These are phyloP conservation scores for Drosophila borealis DNA, from an alignment of 2,888 invertebrate genomes.

Conservation along the genomic window DNA sequence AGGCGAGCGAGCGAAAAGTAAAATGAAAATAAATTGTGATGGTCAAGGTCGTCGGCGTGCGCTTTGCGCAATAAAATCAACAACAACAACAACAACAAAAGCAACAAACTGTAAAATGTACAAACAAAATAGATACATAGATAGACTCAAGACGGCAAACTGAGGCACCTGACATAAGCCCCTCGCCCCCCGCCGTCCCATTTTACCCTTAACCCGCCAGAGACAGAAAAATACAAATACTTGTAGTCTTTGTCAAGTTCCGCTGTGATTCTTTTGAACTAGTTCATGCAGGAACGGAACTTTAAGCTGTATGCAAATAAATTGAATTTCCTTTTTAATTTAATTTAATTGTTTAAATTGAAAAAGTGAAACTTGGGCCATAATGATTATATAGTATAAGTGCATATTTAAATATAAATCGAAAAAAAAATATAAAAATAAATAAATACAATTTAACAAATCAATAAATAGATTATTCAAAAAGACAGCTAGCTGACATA, in stretches of 20 bases:
- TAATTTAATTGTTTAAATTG: not conserved
- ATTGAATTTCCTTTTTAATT: not conserved
- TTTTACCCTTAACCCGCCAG: too few species aligned
- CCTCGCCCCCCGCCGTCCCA: too few species aligned
- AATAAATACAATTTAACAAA: too few species aligned
- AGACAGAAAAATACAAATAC: too few species aligned
- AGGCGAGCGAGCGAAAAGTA: conserved; percentile 55
- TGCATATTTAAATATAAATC: too few species aligned
- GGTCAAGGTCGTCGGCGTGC: conserved; percentile 82
- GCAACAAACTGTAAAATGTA: conserved; percentile 42
- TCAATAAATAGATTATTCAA: too few species aligned
- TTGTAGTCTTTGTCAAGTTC: too few species aligned
- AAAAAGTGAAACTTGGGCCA: not conserved
- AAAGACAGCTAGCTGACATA: too few species aligned
- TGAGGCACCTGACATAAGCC: not conserved
- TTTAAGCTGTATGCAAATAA: too few species aligned
- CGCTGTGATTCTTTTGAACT: not conserved
- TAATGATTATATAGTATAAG: too few species aligned
- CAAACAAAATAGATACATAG: conserved; percentile 45
- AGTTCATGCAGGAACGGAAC: not conserved
- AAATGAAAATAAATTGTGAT: conserved; percentile 82
- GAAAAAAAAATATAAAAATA: too few species aligned
- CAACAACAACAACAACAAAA: conserved; percentile 20
- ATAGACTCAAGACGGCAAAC: conserved; percentile 30
- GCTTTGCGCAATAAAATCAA: conserved; percentile 70